Conservation (phyloP, 2,797 vertebrate species). For the Scolopax rusticola region DNA sequence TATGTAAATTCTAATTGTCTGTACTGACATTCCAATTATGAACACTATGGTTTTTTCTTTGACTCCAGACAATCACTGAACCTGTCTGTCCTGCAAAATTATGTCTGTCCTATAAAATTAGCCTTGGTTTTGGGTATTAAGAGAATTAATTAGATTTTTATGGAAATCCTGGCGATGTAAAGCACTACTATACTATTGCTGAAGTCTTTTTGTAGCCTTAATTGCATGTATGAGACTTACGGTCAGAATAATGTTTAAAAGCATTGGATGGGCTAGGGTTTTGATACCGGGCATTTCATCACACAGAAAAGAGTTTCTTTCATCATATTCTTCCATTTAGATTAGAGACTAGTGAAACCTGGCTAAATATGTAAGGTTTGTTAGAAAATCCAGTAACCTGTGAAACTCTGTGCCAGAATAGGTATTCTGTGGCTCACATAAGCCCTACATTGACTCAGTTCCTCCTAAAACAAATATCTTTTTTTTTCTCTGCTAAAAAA, state of each 20-base stretch:
- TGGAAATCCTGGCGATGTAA: neutral
- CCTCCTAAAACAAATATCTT: conserved; percentile 45
- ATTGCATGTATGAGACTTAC: neutral
- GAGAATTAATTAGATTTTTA: neutral
- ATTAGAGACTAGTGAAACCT: neutral
- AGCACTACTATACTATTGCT: neutral
- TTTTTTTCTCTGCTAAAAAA: neutral
- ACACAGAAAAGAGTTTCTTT: neutral
- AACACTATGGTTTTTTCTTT: neutral
- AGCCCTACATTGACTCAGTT: conserved; percentile 23
- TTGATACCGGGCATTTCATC: neutral
- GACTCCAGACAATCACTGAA: neutral
- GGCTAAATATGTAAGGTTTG: neutral
- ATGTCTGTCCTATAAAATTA: neutral
- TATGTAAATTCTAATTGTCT: neutral
- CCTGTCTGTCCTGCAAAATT: neutral
- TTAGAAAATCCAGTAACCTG: conserved; percentile 27
- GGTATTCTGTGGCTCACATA: neutral
- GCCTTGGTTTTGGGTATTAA: neutral
- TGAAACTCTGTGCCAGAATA: conserved; percentile 1
- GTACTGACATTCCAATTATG: neutral
- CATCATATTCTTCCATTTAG: conserved; percentile 36
- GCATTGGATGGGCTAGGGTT: neutral
- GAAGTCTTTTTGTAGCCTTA: neutral
- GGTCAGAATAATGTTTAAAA: conserved; percentile 24